phyloP scores from a whole-genome alignment of 2,797 vertebrate genomes.

The Distichodus sexfasciatus region DNA sequence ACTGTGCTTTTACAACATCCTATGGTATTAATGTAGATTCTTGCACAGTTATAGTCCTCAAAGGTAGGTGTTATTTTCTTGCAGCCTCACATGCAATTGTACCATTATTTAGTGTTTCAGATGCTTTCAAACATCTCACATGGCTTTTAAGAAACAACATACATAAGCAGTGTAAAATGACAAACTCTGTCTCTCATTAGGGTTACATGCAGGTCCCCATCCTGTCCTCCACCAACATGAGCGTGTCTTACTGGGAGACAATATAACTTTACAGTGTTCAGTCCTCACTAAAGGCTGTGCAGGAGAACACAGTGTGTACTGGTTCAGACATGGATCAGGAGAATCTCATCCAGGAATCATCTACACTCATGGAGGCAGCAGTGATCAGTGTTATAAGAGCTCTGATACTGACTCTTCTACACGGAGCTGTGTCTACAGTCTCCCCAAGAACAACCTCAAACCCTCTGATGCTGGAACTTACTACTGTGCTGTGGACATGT shows the following conservation, averaged over 20 bases:
- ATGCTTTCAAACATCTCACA: too few species aligned
- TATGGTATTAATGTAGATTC: background rate
- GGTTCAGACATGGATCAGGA: slow-evolving; percentile 38
- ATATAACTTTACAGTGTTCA: slow-evolving; percentile 51
- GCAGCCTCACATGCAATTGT: too few species aligned
- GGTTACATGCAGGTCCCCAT: background rate
- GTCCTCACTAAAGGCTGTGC: slow-evolving; percentile 37
- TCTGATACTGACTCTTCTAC: background rate
- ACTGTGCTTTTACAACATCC: background rate
- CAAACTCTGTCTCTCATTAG: background rate
- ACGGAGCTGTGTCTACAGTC: slow-evolving; percentile 51
- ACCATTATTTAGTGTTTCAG: too few species aligned
- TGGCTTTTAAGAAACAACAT: too few species aligned
- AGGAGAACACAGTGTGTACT: slow-evolving; percentile 46
- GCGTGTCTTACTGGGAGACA: background rate
- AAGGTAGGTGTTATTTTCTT: background rate
- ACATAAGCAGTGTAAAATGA: too few species aligned
- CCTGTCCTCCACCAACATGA: background rate
- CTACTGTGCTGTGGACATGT: slow-evolving; percentile 58
- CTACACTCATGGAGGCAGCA: slow-evolving; percentile 35
- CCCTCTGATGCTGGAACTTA: slow-evolving; percentile 54
- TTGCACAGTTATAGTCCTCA: background rate
- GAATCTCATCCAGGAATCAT: slow-evolving; percentile 37
- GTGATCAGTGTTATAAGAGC: slow-evolving; percentile 14
- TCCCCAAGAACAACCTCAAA: slow-evolving; percentile 47